Evolutionary conservation across 2,888 invertebrate species (phyloP).

Genomic region (Resseliella maxima): DNA sequence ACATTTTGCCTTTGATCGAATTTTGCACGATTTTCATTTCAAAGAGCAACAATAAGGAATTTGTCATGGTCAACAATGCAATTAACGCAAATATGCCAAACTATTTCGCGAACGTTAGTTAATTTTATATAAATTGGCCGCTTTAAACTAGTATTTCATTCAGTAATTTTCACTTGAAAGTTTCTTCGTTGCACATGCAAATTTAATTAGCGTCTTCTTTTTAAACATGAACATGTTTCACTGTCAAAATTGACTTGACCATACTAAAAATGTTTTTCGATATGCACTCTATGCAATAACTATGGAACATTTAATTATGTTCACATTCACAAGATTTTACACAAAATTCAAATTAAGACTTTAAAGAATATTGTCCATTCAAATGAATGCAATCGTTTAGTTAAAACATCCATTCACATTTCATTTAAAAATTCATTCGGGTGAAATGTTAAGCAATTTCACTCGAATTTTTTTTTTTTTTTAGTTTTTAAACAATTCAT

Average conservation of each 20-base stretch:
- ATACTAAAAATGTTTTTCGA: no score
- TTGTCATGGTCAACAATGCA: no score
- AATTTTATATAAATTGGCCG: background rate
- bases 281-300: no score
- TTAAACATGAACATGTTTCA: background rate
- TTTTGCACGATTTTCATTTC: no score
- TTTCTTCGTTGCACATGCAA: slow-evolving; percentile 24
- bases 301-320: no score
- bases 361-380: no score
- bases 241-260: background rate
- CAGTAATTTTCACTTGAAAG: background rate
- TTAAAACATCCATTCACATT: no score
- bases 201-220: slow-evolving; percentile 3
- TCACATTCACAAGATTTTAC: no score
- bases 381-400: no score
- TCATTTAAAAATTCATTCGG: background rate
- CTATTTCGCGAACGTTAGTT: background rate
- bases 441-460: no score
- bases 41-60: no score
- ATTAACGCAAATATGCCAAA: background rate
- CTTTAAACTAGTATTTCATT: background rate
- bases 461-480: background rate
- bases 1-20: background rate
- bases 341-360: no score
- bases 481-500: background rate